Percentiles rank a stretch among this genome's conserved stretches.
Evolutionary conservation across 2,888 invertebrate species (phyloP).

Genomic region (Chrysomela aeneicollis): DNA sequence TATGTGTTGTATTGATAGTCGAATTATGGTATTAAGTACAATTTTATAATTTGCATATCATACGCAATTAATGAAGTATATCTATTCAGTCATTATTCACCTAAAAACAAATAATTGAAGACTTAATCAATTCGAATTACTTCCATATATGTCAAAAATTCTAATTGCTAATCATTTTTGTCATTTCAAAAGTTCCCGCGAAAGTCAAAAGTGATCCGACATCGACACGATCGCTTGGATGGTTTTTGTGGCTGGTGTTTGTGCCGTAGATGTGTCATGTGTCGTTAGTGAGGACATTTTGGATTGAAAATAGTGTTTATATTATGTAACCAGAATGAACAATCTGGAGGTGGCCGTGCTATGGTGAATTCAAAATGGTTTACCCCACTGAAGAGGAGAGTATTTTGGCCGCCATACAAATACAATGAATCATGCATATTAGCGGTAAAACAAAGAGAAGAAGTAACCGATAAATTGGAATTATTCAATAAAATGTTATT

Average conservation of each 20-base stretch:
- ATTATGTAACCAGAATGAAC: constrained; percentile 12
- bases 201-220: too few relatives aligned
- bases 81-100: not conserved
- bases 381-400: not conserved
- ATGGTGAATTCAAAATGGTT: too few relatives aligned
- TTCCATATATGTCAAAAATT: not conserved
- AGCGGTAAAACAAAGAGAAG: constrained; percentile 5
- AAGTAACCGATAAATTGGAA: not conserved
- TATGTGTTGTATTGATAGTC: too few relatives aligned
- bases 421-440: not conserved
- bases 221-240: too few relatives aligned
- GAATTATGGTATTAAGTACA: too few relatives aligned
- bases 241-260: too few relatives aligned
- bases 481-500: not conserved
- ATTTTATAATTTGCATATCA: not conserved
- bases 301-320: too few relatives aligned
- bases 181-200: not conserved
- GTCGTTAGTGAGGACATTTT: too few relatives aligned
- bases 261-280: too few relatives aligned
- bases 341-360: constrained; percentile 8
- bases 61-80: not conserved
- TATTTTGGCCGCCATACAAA: too few relatives aligned
- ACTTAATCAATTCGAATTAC: constrained; percentile 1
- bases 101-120: not conserved
- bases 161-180: not conserved